Conservation (phyloP, 2,888 invertebrate genomes). For the Gnatocerus cornutus region DNA sequence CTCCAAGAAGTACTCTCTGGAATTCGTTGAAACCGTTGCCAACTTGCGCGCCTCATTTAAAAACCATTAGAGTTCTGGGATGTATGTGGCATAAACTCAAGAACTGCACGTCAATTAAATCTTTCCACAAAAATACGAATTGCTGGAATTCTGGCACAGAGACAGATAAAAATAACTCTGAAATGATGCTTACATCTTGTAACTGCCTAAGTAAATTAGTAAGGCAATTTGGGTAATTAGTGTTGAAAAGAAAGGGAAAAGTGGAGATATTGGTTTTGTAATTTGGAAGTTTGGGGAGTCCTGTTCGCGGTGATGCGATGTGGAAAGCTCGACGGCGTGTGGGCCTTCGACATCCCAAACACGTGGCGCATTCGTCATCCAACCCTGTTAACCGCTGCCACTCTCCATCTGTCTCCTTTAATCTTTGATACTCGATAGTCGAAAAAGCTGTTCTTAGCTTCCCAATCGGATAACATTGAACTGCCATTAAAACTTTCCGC, state of each 20-base stretch:
- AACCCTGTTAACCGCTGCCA: constrained; percentile 54
- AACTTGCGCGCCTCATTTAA: constrained; percentile 14
- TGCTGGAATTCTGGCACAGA: constrained; percentile 9
- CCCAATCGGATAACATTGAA: constrained; percentile 63
- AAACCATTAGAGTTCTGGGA: constrained; percentile 10
- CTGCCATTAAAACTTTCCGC: constrained; percentile 62
- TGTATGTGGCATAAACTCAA: not conserved
- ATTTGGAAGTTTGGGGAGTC: constrained; percentile 25
- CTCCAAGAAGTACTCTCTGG: constrained; percentile 5
- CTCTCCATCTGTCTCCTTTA: constrained; percentile 61
- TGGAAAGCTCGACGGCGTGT: constrained; percentile 49
- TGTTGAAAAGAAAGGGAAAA: constrained; percentile 26
- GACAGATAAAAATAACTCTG: constrained; percentile 18
- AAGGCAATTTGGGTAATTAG: not conserved
- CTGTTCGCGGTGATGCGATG: constrained; percentile 42
- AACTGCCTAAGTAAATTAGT: constrained; percentile 5
- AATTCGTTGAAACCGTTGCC: constrained; percentile 6
- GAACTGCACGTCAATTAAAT: constrained; percentile 7
- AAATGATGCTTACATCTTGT: not conserved
- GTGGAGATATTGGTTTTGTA: constrained; percentile 29
- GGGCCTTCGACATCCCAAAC: constrained; percentile 51
- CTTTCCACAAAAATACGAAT: not conserved
- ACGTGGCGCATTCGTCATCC: constrained; percentile 56
- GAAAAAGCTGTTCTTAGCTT: constrained; percentile 57
- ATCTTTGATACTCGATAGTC: constrained; percentile 66